Base-by-base conservation (phyloP, 2,888 invertebrate genomes). In the Chrysolina americana region DNA sequence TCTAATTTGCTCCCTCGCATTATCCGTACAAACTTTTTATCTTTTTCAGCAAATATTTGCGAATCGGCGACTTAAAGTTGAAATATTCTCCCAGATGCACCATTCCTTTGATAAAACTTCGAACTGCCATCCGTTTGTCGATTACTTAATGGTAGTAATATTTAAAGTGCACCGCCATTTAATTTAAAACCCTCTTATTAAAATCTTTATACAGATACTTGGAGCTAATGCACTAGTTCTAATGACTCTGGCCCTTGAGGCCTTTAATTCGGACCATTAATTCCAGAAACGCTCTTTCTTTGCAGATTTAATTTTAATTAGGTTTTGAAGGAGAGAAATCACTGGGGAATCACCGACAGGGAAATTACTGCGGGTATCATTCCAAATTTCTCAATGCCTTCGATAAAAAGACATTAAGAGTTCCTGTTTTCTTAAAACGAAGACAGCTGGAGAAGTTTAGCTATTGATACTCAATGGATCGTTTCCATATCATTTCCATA, bases 201-300 rank as follows among this genome's bases (percentile, higher is more conserved):
- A 76, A 76, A 76, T 73, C 76, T 72, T 75, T 70, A 76, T 78
- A 73, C 66, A 76, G 72, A 74, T 70, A 72, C 74, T 70, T 69
- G 65, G 69, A 68, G 74, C 69, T 73, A 75, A 78, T 78, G 78
- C 74, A 74, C 70, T 72, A 73, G 72, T 76, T 76, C 71, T 74
- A 78, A 78, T 70, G 72, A 76, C 68, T 76, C 56, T 70, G 64
- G 68, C 68, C 70, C 65, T 71, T 73, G 73, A 69, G 71, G 69
- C 69, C 56, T 71, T 68, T 73, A 73, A 73, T 78, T 73, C 74
- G 76, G 63, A 62, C 65, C 78, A 78, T 78, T 78, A 78, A 73
- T 74, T 71, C 68, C 68, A 71, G 70, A 63, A 73, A 69, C 74
- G 70, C 72, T 74, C 72, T 74, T 74, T 73, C 76, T 70, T 76